Evolutionary conservation across 2,888 invertebrate species (phyloP), one percentile per base, ranked within the genome.

Genomic region (Pristionchus mayeri): DNA sequence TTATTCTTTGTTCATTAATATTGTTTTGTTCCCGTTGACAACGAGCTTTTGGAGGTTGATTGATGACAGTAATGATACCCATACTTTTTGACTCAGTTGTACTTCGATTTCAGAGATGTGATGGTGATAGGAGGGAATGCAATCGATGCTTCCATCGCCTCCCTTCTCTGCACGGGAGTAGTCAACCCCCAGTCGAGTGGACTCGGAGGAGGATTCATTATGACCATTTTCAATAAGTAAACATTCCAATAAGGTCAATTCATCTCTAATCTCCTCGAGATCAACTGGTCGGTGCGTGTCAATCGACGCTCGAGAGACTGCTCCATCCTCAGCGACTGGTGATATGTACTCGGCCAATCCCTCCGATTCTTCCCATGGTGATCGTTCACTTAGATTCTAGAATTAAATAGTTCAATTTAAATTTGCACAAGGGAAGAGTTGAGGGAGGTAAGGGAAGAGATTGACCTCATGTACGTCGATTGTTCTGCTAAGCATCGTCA

Each of bases 141-240:
- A 0, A 96, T 96, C 3, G 97, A 97, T 93, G 96, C 96, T 0
- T 96, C 96, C 1, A 96, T 97, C 90, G 96, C 97, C 0, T 95
- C 96, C 0, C 93, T 97, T 48, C 95, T 97, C 88, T 97, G 97
- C 93, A 96, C 96, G 93, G 97, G 97, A 0, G 94, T 96, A 4
- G 95, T 96, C 3, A 95, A 96, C 93, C 95, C 96, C 6, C 96
- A 97, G 93, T 95, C 96, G 90, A 96, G 96, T 95, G 97, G 97
- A 0, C 94, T 97, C 11, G 97, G 97, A 7, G 97, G 97, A 79
- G 97, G 97, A 27, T 97, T 97, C 93, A 94, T 97, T 50, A 95
- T 96, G 93, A 96, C 96, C 0, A 95, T 96, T 82, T 97, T 96
- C 94, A 95, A 95, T 83, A 90, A 90, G 92, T 93, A 4, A 1